Evolutionary conservation across 2,797 vertebrate species (phyloP), one percentile per base, ranked within the genome.

Genomic region (Cuniculus paca): DNA sequence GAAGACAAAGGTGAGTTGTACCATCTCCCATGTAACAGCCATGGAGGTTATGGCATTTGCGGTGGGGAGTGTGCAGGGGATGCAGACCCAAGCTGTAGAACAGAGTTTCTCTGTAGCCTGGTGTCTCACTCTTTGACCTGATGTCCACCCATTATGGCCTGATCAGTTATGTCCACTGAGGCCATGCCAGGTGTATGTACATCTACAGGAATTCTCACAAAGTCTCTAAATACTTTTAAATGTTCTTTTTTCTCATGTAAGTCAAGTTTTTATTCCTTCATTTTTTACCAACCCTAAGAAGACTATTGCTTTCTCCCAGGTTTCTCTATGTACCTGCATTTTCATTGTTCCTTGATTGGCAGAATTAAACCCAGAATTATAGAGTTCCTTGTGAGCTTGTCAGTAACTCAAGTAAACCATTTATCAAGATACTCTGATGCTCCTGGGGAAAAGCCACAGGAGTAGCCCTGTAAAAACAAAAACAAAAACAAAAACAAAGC

Each of bases 321-420:
- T 83, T 80, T 84, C 56, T 92, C 94, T 92, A 60, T 39, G 65
- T 39, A 56, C 86, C 90, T 82, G 34, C 31, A 91, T 85, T 63
- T 94, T 52, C 39, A 84, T 7, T 83, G 79, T 94, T 93, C 45
- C 13, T 60, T 79, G 61, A 61, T 34, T 56, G 84, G 65, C 68
- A 90, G 39, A 93, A 94, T 63, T 82, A 68, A 92, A 28, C 48
- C 52, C 52, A 91, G 16, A 77, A 50, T 70, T 82, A 34, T 63
- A 89, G 17, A 17, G 26, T 31, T 72, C 60, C 60, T 56, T 78
- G 34, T 81, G 84, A 89, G 20, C 65, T 50, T 90, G 28, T 78
- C 28, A 61, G 54, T 78, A 90, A 80, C 80, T 6, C 14, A 50
- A 61, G 50, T 24, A 54, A 80, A 72, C 17, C 65, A 63, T 78